Evolutionary conservation across 2,797 vertebrate species (phyloP).

Genomic region (Philypnodon macrostomus): DNA sequence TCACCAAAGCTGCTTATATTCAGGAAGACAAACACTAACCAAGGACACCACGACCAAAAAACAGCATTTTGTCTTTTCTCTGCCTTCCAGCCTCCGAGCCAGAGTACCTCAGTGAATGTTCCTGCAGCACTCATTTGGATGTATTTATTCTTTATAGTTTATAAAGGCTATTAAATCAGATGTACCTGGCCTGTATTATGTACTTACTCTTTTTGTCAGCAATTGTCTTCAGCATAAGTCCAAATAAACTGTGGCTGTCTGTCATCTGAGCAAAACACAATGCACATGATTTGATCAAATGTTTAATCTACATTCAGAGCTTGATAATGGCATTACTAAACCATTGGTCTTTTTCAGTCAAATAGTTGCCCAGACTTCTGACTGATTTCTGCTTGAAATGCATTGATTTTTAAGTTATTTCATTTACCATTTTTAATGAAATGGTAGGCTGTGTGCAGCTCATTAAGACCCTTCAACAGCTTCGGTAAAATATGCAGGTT

Average conservation of each 20-base stretch:
- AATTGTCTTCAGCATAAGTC: neutral
- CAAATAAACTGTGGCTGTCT: too few species aligned
- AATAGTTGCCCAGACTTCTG: too few species aligned
- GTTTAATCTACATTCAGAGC: too few species aligned
- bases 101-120: conserved; percentile 58
- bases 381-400: neutral
- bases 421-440: neutral
- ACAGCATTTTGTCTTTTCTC: conserved; percentile 43
- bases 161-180: conserved; percentile 23
- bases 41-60: conserved; percentile 45
- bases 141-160: conserved; percentile 55
- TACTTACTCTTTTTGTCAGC: too few species aligned
- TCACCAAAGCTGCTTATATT: conserved; percentile 67
- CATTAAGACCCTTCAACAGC: neutral
- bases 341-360: too few species aligned
- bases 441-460: conserved; percentile 15
- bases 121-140: conserved; percentile 44
- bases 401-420: neutral
- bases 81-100: conserved; percentile 54
- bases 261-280: too few species aligned
- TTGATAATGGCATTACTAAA: too few species aligned
- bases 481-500: too few species aligned
- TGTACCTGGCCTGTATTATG: conserved; percentile 9
- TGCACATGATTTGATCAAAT: too few species aligned
- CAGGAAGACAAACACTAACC: conserved; percentile 62